Conservation (phyloP, 2,113 vertebrate genomes). For the Oryzias curvinotus region DNA sequence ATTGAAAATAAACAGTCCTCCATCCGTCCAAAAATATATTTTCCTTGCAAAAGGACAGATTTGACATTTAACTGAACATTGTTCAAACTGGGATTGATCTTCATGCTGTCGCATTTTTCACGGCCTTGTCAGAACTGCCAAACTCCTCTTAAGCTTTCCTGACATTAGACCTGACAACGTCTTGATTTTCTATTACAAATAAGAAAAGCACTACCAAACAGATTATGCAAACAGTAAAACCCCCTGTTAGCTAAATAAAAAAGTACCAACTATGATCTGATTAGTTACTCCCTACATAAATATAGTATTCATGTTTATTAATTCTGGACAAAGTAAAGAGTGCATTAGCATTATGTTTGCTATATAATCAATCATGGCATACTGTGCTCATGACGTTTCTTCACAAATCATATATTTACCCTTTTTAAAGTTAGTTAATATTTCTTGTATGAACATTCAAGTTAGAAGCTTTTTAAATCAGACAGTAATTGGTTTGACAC, state of each 20-base stretch:
- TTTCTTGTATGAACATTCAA: background rate
- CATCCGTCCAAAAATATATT: slow-evolving; percentile 60
- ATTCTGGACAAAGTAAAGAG: slow-evolving; percentile 28
- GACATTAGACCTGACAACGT: slow-evolving; percentile 60
- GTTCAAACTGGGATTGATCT: slow-evolving; percentile 69
- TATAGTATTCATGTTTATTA: too few species aligned
- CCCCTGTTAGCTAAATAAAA: background rate
- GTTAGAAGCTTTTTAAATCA: slow-evolving; percentile 19
- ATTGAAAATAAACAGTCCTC: slow-evolving; percentile 32
- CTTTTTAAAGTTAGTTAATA: background rate
- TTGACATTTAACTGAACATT: slow-evolving; percentile 63
- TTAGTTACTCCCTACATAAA: background rate
- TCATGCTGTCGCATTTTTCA: slow-evolving; percentile 61
- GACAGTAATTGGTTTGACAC: slow-evolving; percentile 3
- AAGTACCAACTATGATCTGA: background rate
- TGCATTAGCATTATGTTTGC: slow-evolving; percentile 20
- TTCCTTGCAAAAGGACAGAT: slow-evolving; percentile 61
- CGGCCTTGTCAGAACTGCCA: slow-evolving; percentile 69
- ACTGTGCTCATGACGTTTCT: background rate
- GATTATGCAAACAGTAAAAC: background rate
- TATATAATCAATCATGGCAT: slow-evolving; percentile 1
- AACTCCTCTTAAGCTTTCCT: slow-evolving; percentile 46
- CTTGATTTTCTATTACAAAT: slow-evolving; percentile 66
- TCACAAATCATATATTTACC: slow-evolving; percentile 33
- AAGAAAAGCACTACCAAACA: slow-evolving; percentile 12